A percentile compares a stretch with the other conserved stretches of the same genome.
phyloP scores from a whole-genome alignment of 2,113 vertebrate genomes.

The Colius striatus region DNA sequence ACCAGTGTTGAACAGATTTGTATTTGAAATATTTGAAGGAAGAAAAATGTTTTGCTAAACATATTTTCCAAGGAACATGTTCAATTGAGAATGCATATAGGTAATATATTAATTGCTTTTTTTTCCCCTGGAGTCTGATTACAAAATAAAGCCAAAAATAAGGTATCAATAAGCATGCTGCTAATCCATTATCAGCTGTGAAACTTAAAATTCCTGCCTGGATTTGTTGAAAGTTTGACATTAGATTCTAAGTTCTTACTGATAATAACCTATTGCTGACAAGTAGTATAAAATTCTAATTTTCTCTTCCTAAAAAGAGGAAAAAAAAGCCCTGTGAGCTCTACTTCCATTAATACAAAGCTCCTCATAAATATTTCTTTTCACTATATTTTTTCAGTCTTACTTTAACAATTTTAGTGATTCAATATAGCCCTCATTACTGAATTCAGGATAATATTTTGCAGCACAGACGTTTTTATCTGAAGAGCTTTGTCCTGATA shows the following conservation, averaged over 20 bases:
- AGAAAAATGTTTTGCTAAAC: not conserved
- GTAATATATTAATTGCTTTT: not conserved
- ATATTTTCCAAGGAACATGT: not conserved
- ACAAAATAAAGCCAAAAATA: not conserved
- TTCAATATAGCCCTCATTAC: not conserved
- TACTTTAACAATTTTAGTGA: not conserved
- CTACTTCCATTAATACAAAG: not conserved
- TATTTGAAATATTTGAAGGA: not conserved
- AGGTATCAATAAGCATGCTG: not conserved
- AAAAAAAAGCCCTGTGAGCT: not conserved
- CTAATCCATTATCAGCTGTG: not conserved
- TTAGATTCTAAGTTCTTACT: not conserved
- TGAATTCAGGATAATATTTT: not conserved
- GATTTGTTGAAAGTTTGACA: not conserved
- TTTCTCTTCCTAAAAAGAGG: not conserved
- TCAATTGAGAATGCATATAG: not conserved
- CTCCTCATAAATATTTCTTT: not conserved
- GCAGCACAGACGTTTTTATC: not conserved
- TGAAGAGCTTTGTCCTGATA: not conserved
- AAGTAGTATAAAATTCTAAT: not conserved
- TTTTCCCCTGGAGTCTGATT: not conserved
- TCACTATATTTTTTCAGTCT: not conserved
- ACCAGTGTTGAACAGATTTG: not conserved
- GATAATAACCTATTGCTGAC: not conserved
- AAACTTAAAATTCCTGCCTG: not conserved